A percentile compares a stretch with the other conserved stretches of the same genome.
Evolutionary conservation across 2,888 invertebrate species (phyloP).

Genomic region (Cephus spinipes): DNA sequence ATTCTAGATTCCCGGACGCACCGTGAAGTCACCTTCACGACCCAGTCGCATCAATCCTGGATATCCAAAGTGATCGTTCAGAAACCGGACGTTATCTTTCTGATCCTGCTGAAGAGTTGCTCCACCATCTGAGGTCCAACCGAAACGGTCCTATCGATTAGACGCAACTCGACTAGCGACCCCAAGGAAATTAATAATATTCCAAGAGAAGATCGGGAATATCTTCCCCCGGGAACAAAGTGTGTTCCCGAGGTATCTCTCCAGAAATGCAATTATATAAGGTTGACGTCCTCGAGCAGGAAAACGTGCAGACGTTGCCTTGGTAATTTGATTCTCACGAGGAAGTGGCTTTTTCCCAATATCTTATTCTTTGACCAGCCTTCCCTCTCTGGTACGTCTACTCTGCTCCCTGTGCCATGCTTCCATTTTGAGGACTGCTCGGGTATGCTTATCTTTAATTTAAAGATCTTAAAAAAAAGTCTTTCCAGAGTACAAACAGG

Average conservation of each 20-base stretch:
- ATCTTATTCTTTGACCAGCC: neutral
- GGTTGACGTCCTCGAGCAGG: neutral
- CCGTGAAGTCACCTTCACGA: no score
- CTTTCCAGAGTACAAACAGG: no score
- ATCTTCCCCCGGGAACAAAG: no score
- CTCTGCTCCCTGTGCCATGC: neutral
- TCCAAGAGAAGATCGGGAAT: neutral
- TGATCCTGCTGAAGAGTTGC: neutral
- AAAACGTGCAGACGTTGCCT: neutral
- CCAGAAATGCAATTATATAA: neutral
- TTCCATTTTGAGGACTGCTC: no score
- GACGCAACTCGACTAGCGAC: neutral
- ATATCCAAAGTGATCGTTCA: neutral
- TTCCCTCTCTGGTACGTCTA: no score
- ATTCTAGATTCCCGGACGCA: no score
- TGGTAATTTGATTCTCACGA: neutral
- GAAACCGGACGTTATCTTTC: neutral
- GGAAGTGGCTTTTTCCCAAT: neutral
- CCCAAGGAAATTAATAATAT: neutral
- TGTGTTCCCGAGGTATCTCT: neutral
- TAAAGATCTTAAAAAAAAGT: no score
- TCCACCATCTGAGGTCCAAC: neutral
- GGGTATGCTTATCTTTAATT: no score
- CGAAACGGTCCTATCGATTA: neutral
- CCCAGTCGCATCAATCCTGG: no score